Evolutionary conservation across 92 coral and sea anemone species (phyloP).

Genomic region (Umimayanthus chanpuru): DNA sequence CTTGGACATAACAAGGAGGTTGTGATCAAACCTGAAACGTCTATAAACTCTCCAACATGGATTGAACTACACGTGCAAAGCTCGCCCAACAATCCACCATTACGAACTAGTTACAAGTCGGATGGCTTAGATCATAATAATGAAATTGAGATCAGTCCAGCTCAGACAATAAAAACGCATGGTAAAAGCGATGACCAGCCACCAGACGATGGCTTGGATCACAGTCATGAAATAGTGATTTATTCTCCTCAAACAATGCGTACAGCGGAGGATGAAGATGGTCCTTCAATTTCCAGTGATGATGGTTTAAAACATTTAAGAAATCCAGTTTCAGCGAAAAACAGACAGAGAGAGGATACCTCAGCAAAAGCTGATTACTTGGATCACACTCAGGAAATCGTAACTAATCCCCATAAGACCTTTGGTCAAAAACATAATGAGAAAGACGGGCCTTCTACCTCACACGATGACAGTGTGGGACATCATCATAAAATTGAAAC

Average conservation of each 20-base stretch:
- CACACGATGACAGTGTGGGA: background rate
- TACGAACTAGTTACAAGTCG: background rate
- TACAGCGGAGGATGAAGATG: background rate
- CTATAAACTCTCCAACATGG: background rate
- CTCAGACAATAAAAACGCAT: background rate
- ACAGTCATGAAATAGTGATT: slow-evolving; percentile 5
- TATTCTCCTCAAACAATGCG: too few relatives aligned
- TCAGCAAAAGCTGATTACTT: background rate
- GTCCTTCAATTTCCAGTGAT: background rate
- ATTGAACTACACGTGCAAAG: background rate
- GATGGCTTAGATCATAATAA: slow-evolving; percentile 2
- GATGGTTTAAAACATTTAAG: background rate
- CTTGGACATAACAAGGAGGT: background rate
- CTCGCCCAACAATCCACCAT: background rate
- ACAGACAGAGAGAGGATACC: background rate
- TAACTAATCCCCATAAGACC: background rate
- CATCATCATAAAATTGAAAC: background rate
- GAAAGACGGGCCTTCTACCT: background rate
- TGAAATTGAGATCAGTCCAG: background rate
- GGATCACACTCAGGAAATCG: slow-evolving; percentile 5
- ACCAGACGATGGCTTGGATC: slow-evolving; percentile 19
- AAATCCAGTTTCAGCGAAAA: background rate
- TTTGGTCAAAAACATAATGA: background rate
- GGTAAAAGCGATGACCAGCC: background rate
- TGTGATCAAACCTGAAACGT: background rate